phyloP scores from a whole-genome alignment of 2,888 invertebrate genomes.

The Ichneumoninae sp. region DNA sequence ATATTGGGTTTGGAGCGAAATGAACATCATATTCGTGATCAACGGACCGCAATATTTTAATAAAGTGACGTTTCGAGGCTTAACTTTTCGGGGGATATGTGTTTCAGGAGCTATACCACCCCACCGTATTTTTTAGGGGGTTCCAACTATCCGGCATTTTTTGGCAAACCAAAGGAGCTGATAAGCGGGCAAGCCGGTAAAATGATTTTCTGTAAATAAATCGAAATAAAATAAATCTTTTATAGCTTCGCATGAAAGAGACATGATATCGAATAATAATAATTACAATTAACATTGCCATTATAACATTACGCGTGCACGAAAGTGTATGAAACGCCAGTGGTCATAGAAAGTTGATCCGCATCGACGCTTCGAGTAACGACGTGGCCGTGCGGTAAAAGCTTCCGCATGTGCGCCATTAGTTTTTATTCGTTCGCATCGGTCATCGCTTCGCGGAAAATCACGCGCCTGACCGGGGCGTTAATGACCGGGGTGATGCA shows the following conservation, averaged over 20 bases:
- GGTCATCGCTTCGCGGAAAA: constrained; percentile 42
- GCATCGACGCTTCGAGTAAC: constrained; percentile 57
- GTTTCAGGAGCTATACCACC: too few relatives aligned
- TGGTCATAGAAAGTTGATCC: constrained; percentile 23
- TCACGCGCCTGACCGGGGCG: constrained; percentile 52
- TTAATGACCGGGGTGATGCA: constrained; percentile 51
- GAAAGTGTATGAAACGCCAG: not conserved
- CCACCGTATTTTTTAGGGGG: too few relatives aligned
- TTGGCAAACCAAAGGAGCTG: too few relatives aligned
- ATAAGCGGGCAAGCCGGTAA: not conserved
- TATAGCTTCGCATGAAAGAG: too few relatives aligned
- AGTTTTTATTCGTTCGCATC: not conserved
- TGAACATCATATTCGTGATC: too few relatives aligned
- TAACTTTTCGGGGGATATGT: too few relatives aligned
- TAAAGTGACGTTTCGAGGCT: too few relatives aligned
- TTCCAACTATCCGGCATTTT: too few relatives aligned
- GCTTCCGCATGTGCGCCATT: not conserved
- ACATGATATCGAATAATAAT: too few relatives aligned
- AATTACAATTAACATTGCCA: not conserved
- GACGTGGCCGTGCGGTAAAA: not conserved
- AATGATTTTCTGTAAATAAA: not conserved
- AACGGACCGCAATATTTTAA: too few relatives aligned
- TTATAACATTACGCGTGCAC: not conserved
- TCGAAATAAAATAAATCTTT: not conserved
- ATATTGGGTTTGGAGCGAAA: too few relatives aligned